Percentiles rank a stretch among this genome's conserved stretches.
phyloP scores from a whole-genome alignment of 2,888 invertebrate species.

The Folsomia manolachei region DNA sequence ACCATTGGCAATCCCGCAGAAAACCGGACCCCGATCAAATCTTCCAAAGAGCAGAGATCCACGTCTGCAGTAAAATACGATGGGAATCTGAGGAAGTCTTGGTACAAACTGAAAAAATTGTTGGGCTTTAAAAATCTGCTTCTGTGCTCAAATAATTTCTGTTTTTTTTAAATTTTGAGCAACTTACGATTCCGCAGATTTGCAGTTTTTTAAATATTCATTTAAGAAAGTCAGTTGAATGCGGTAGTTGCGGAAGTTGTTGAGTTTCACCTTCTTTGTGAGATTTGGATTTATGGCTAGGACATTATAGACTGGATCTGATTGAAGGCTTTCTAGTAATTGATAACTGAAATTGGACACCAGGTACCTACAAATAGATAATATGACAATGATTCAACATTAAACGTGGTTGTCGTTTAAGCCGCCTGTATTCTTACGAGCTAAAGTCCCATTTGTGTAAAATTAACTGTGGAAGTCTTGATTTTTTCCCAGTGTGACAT shows the following conservation, averaged over 20 bases:
- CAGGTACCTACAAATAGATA: conserved; percentile 63
- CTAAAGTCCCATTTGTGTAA: conserved; percentile 66
- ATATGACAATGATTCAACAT: conserved; percentile 5
- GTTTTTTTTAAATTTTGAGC: conserved; percentile 2
- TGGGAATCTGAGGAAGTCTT: conserved; percentile 61
- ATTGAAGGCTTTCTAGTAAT: conserved; percentile 70
- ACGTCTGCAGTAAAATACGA: conserved; percentile 64
- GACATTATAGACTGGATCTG: conserved; percentile 74
- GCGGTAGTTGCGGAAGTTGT: conserved; percentile 63
- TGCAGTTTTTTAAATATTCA: conserved; percentile 69
- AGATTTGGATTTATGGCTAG: conserved; percentile 68
- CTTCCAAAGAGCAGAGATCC: conserved; percentile 70
- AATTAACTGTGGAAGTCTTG: conserved; percentile 68
- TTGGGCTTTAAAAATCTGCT: background rate
- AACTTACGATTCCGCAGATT: conserved; percentile 64
- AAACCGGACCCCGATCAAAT: conserved; percentile 64
- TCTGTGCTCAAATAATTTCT: conserved; percentile 26
- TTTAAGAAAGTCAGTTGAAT: conserved; percentile 67
- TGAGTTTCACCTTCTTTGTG: conserved; percentile 64
- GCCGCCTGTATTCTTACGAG: conserved; percentile 56
- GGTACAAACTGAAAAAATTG: conserved; percentile 59
- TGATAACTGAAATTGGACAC: conserved; percentile 78
- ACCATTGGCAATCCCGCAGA: conserved; percentile 62
- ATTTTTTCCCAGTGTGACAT: conserved; percentile 74
- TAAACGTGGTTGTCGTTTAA: background rate